These are phyloP conservation scores for Hemiscyllium ocellatum DNA, from an alignment of 2,113 vertebrate genomes.

Conservation along the genomic window DNA sequence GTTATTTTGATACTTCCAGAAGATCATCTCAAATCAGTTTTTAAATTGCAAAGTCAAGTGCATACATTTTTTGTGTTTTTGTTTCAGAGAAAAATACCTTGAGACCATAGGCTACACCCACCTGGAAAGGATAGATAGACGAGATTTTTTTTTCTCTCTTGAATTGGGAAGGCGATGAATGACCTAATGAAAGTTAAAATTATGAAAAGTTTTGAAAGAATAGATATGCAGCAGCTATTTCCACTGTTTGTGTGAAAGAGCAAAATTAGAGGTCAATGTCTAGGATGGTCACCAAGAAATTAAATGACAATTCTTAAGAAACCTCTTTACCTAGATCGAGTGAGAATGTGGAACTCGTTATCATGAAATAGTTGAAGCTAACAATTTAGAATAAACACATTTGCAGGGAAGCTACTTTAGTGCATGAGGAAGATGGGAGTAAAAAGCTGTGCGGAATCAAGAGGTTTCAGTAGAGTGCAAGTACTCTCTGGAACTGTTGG, in stretches of 20 bases:
- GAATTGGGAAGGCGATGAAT: background rate
- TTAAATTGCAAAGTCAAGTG: background rate
- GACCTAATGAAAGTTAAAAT: background rate
- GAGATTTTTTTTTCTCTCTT: background rate
- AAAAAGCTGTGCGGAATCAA: background rate
- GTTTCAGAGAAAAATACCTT: background rate
- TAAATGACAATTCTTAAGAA: background rate
- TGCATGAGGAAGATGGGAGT: background rate
- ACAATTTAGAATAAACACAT: background rate
- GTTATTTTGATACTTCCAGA: background rate
- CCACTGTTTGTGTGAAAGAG: background rate
- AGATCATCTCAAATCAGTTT: background rate
- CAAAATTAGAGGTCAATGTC: background rate
- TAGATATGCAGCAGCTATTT: background rate
- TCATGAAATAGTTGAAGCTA: background rate
- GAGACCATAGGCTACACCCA: background rate
- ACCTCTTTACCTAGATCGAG: background rate
- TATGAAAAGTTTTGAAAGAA: background rate
- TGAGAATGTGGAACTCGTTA: background rate
- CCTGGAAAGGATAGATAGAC: background rate
- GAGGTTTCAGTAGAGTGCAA: background rate
- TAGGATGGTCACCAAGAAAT: no score
- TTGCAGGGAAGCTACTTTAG: background rate
- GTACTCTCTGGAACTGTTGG: background rate
- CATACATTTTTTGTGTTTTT: background rate